A percentile compares a stretch with the other conserved stretches of the same genome.
Evolutionary conservation across 2,113 vertebrate species (phyloP).

Genomic region (Tragelaphus buxtoni): DNA sequence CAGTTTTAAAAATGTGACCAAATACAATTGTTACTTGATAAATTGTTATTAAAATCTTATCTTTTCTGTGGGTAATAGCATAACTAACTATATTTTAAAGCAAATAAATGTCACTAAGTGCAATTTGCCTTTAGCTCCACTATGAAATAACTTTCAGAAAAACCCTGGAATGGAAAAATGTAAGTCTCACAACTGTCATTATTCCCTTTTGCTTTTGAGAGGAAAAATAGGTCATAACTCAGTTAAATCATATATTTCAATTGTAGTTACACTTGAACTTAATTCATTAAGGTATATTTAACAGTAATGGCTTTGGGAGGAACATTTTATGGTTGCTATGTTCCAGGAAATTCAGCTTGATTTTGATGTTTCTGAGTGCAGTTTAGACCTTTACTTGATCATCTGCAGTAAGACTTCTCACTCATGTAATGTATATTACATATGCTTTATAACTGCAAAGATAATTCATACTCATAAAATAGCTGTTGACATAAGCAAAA

Average conservation of each 20-base stretch:
- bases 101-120: background rate
- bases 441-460: background rate
- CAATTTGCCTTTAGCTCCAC: background rate
- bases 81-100: background rate
- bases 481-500: background rate
- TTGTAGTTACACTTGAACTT: constrained; percentile 65
- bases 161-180: constrained; percentile 31
- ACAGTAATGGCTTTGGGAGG: background rate
- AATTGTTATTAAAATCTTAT: background rate
- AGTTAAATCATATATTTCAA: constrained; percentile 34
- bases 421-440: background rate
- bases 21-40: background rate
- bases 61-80: background rate
- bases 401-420: background rate
- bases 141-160: constrained; percentile 22
- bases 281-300: constrained; percentile 59
- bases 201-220: constrained; percentile 43
- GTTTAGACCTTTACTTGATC: background rate
- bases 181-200: constrained; percentile 26
- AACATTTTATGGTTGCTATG: background rate
- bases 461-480: constrained; percentile 32
- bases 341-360: background rate
- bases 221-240: constrained; percentile 49
- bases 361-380: background rate
- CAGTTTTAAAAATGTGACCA: background rate